phyloP scores from a whole-genome alignment of 2,797 vertebrate species.

The Sardinella longiceps region DNA sequence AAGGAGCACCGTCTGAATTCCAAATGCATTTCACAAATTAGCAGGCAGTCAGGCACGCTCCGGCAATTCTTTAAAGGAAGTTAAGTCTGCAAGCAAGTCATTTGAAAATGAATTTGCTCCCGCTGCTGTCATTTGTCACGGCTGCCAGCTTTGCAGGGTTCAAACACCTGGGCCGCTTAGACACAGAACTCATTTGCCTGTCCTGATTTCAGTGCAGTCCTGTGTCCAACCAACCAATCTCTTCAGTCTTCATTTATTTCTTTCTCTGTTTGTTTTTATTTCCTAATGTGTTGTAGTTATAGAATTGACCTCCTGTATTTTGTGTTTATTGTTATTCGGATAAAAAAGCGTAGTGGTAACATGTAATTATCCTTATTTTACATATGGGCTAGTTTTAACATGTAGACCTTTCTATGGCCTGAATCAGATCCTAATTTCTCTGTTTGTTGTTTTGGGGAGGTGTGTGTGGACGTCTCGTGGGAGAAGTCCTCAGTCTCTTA shows the following conservation, averaged over 20 bases:
- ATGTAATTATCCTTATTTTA: background rate
- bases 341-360: background rate
- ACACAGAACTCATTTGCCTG: background rate
- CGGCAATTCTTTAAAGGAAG: conserved; percentile 30
- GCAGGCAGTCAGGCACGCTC: conserved; percentile 7
- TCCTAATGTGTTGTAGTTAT: background rate
- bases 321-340: background rate
- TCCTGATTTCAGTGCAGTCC: background rate
- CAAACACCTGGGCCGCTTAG: conserved; percentile 27
- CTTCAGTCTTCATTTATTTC: background rate
- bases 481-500: background rate
- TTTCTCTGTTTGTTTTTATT: background rate
- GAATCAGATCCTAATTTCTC: background rate
- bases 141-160: conserved; percentile 25
- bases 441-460: background rate
- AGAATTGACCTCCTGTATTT: background rate
- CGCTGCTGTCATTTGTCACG: conserved; percentile 34
- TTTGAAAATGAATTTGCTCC: conserved; percentile 38
- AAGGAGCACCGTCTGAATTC: conserved; percentile 8
- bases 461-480: background rate
- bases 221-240: background rate
- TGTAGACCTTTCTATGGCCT: background rate
- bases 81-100: conserved; percentile 33
- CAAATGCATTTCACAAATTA: conserved; percentile 22
- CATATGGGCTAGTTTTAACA: no score